Evolutionary conservation across 1,140 invertebrate species (phyloP).

Genomic region (Drosophila willistoni): DNA sequence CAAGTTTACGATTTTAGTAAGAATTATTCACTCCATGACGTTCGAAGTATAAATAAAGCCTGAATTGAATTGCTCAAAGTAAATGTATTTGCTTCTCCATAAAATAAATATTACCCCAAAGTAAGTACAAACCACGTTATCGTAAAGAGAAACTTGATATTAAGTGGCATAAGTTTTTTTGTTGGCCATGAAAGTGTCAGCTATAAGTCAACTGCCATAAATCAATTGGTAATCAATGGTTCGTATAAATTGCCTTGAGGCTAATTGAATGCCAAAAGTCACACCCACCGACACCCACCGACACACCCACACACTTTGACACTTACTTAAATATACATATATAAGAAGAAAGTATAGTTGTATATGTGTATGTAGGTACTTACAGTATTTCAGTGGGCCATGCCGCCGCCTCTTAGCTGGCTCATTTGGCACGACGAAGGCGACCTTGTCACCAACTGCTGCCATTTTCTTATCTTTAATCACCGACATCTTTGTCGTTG

Average conservation of each 20-base stretch:
- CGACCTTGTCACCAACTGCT: constrained; percentile 52
- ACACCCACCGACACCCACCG: neutral
- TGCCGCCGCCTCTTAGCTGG: constrained; percentile 30
- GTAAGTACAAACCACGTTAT: constrained; percentile 5
- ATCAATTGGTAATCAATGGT: constrained; percentile 39
- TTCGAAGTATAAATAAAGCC: no score
- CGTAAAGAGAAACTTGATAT: neutral
- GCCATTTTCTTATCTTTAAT: constrained; percentile 67
- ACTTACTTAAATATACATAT: neutral
- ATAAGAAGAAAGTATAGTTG: neutral
- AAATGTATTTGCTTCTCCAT: neutral
- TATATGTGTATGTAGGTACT: constrained; percentile 26
- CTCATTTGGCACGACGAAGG: constrained; percentile 43
- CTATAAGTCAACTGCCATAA: constrained; percentile 30
- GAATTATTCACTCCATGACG: neutral
- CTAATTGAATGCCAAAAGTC: constrained; percentile 19
- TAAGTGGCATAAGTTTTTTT: constrained; percentile 14
- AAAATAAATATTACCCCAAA: constrained; percentile 8
- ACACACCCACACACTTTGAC: neutral
- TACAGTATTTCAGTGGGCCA: constrained; percentile 52
- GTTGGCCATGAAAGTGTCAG: constrained; percentile 3
- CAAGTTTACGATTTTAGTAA: neutral
- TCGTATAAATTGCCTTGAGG: constrained; percentile 28
- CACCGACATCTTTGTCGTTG: constrained; percentile 54
- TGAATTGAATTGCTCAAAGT: neutral